Conservation (phyloP, 30 jellyfish, hydroid and myxozoan genomes). For the Haliclystus octoradiatus region DNA sequence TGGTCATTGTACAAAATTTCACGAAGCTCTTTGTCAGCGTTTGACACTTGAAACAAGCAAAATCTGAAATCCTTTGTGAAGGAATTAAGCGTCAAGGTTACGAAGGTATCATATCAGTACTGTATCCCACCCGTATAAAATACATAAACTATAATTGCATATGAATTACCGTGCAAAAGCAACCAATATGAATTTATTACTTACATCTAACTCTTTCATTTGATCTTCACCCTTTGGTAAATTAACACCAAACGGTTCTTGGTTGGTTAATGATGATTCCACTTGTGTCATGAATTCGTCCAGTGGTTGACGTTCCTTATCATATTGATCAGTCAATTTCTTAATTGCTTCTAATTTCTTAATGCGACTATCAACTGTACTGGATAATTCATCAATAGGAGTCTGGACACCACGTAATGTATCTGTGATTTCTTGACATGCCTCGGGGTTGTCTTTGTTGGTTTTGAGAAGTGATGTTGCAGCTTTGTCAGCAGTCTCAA, state of each 20-base stretch:
- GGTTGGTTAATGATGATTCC: slow-evolving; percentile 41
- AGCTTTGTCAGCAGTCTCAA: slow-evolving; percentile 67
- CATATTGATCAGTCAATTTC: slow-evolving; percentile 64
- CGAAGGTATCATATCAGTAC: too few species aligned
- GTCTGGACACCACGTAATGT: slow-evolving; percentile 46
- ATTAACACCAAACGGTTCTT: slow-evolving; percentile 67
- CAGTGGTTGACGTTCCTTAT: slow-evolving; percentile 61
- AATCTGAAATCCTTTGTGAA: too few species aligned
- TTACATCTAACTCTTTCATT: slow-evolving; percentile 46
- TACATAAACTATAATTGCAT: too few species aligned
- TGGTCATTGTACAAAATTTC: too few species aligned
- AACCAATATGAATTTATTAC: too few species aligned
- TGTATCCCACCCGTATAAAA: too few species aligned
- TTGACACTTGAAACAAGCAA: too few species aligned
- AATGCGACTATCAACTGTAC: slow-evolving; percentile 54
- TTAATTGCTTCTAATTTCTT: slow-evolving; percentile 46
- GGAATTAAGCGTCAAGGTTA: too few species aligned
- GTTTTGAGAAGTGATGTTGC: slow-evolving; percentile 64
- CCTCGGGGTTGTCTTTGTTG: slow-evolving; percentile 54
- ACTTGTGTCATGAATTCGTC: slow-evolving; percentile 62
- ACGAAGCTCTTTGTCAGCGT: too few species aligned
- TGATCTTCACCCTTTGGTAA: slow-evolving; percentile 62
- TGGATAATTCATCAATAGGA: slow-evolving; percentile 46
- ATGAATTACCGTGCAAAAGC: too few species aligned
- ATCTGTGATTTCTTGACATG: slow-evolving; percentile 58